These are phyloP conservation scores for Lepilemur ruficaudatus DNA, from an alignment of 2,797 vertebrate genomes.

Conservation along the genomic window DNA sequence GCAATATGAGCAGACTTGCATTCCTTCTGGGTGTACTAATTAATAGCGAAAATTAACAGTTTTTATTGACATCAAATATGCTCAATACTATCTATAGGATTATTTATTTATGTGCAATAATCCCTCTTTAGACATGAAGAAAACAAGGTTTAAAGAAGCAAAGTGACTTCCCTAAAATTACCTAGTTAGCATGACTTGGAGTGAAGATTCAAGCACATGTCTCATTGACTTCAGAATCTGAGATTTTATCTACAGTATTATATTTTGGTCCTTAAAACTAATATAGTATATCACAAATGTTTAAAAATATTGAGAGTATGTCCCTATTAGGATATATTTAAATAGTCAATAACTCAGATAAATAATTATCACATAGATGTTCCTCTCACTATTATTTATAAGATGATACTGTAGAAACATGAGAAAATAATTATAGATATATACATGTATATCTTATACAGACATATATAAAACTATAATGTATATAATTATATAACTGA, in stretches of 20 bases:
- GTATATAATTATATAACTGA: not conserved
- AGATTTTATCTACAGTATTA: not conserved
- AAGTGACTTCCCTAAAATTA: slow-evolving; percentile 11
- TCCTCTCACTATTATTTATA: slow-evolving; percentile 19
- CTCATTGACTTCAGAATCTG: not conserved
- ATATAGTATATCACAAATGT: not conserved
- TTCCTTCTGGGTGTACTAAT: not conserved
- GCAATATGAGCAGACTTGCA: not conserved
- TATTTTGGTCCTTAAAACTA: not conserved
- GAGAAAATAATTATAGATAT: not conserved
- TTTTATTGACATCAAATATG: not conserved
- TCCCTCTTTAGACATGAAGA: not conserved
- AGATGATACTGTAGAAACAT: not conserved
- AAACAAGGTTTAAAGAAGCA: not conserved
- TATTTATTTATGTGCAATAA: not conserved
- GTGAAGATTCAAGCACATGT: not conserved
- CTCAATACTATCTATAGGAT: not conserved
- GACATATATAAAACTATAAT: not conserved
- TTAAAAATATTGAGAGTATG: slow-evolving; percentile 3
- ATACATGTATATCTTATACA: not conserved
- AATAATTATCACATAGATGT: not conserved
- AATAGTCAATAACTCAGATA: not conserved
- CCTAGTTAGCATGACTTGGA: not conserved
- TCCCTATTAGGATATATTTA: not conserved
- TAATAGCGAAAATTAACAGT: not conserved